phyloP scores from a whole-genome alignment of 2,888 invertebrate genomes.

The Zygogramma bicolorata region DNA sequence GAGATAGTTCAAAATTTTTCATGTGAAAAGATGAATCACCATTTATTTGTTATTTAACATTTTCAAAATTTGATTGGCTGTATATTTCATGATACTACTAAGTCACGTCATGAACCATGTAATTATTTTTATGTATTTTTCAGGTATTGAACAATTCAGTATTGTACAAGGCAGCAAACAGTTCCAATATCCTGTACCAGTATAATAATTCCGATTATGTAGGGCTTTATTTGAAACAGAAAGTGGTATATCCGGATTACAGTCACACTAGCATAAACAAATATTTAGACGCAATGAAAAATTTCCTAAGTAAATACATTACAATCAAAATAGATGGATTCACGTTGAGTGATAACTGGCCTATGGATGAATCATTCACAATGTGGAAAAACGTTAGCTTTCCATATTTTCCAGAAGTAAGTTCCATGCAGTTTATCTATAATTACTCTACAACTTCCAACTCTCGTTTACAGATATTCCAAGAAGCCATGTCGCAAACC shows the following conservation, averaged over 20 bases:
- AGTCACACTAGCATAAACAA: conserved; percentile 43
- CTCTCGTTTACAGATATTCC: conserved; percentile 58
- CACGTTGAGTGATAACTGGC: conserved; percentile 72
- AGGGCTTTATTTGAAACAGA: conserved; percentile 55
- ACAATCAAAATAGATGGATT: conserved; percentile 64
- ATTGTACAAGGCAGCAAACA: conserved; percentile 51
- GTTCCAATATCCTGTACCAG: conserved; percentile 55
- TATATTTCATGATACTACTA: too few species aligned
- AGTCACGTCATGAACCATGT: too few species aligned
- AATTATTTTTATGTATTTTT: too few species aligned
- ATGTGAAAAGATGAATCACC: too few species aligned
- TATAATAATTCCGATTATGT: conserved; percentile 46
- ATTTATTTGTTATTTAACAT: too few species aligned
- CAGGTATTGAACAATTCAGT: conserved; percentile 31
- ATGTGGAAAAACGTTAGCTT: conserved; percentile 62
- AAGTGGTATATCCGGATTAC: conserved; percentile 63
- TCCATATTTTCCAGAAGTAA: conserved; percentile 70
- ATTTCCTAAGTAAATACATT: conserved; percentile 39
- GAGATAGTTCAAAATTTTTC: too few species aligned
- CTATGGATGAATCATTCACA: conserved; percentile 63
- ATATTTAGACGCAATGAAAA: conserved; percentile 51
- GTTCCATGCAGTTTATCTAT: conserved; percentile 35
- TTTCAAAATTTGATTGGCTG: too few species aligned
- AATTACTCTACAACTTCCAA: not conserved
- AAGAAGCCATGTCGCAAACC: conserved; percentile 67